Percentiles rank a stretch among this genome's conserved stretches.
phyloP scores from a whole-genome alignment of 2,888 invertebrate genomes.

The Ctenicera cuprea region DNA sequence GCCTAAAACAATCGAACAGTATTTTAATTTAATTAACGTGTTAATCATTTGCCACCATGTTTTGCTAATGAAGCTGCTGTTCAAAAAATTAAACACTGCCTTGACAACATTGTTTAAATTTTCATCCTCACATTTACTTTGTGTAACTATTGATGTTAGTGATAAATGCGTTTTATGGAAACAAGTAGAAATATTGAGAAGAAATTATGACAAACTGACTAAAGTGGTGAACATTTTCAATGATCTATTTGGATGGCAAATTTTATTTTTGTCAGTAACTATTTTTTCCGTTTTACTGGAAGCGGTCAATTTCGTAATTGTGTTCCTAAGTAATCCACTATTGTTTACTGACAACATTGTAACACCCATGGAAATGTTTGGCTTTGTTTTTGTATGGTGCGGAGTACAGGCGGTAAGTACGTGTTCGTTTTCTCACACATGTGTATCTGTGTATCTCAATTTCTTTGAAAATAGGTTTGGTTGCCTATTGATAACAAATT shows the following conservation, averaged over 20 bases:
- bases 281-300: background rate
- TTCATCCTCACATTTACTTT: background rate
- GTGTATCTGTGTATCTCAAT: too few relatives aligned
- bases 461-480: too few relatives aligned
- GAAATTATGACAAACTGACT: background rate
- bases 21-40: slow-evolving; percentile 3
- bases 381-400: slow-evolving; percentile 8
- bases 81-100: background rate
- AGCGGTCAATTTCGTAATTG: background rate
- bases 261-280: slow-evolving; percentile 7
- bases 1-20: background rate
- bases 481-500: too few relatives aligned
- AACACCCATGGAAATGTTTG: background rate
- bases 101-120: background rate
- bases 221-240: background rate
- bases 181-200: background rate
- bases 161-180: too few relatives aligned
- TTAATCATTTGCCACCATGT: slow-evolving; percentile 6
- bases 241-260: slow-evolving; percentile 10
- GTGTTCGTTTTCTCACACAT: too few relatives aligned
- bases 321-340: background rate
- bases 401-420: slow-evolving; percentile 4
- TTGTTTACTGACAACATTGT: background rate
- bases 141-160: too few relatives aligned
- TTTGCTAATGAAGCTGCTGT: background rate